Evolutionary conservation across 2,797 vertebrate species (phyloP), one percentile per base, ranked within the genome.

Genomic region (Amphiprion clarkii): DNA sequence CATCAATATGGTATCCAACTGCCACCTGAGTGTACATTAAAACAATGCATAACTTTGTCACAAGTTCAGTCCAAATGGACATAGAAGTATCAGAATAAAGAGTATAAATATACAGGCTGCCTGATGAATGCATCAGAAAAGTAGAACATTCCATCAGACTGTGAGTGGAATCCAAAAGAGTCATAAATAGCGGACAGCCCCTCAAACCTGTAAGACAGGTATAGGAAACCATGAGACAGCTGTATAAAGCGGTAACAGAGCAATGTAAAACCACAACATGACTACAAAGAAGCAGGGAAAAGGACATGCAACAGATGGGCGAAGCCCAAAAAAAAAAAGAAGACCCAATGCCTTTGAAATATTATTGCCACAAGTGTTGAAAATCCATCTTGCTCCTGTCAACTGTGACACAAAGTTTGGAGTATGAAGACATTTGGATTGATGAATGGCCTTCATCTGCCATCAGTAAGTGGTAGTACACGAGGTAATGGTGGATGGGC

Each of bases 371-470:
- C 40, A 77, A 59, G 54, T 68, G 77, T 68, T 83, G 73, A 75
- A 82, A 56, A 81, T 77, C 44, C 51, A 82, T 87, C 78, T 69
- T 73, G 62, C 58, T 60, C 66, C 62, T 70, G 85, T 86, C 79
- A 77, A 40, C 74, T 79, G 31, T 79, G 84, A 82, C 73, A 79
- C 53, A 71, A 81, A 79, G 42, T 74, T 71, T 84, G 70, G 27
- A 69, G 62, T 60, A 72, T 71, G 58, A 81, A 78, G 82, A 83
- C 80, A 81, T 87, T 67, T 75, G 56, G 44, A 76, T 69, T 89
- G 80, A 88, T 87, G 58, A 82, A 89, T 82, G 62, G 54, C 76
- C 67, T 76, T 78, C 78, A 70, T 76, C 76, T 66, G 76, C 62
- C 77, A 59, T 78, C 71, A 67, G 60, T 65, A 59, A 84, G 76